Conservation (phyloP, 1,140 invertebrate genomes). For the Bombus sylvicola region DNA sequence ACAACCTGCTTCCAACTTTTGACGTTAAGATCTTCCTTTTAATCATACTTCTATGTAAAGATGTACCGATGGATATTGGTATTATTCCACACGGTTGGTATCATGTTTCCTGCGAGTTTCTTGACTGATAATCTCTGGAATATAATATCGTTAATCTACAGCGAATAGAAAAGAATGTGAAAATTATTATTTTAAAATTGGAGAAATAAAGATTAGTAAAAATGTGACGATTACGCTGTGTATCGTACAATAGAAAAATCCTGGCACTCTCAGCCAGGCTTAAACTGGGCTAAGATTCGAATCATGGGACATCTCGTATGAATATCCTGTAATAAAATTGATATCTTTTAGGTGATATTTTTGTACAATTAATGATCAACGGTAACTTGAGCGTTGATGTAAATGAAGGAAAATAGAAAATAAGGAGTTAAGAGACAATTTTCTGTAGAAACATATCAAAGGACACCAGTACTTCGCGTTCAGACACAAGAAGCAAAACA, state of each 20-base stretch:
- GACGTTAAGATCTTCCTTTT: neutral
- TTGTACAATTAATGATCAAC: neutral
- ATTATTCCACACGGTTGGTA: neutral
- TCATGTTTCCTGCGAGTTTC: neutral
- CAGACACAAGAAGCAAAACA: constrained; percentile 31
- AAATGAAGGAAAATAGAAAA: neutral
- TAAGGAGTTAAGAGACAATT: constrained; percentile 3
- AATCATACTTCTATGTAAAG: too few species aligned
- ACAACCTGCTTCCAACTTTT: constrained; percentile 18
- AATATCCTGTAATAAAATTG: neutral
- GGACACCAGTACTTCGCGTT: constrained; percentile 32
- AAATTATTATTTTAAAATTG: too few species aligned
- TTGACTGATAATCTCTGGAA: neutral
- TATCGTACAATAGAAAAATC: neutral
- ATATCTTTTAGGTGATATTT: neutral
- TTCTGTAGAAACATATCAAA: constrained; percentile 23
- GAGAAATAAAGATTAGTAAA: neutral
- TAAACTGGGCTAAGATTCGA: neutral
- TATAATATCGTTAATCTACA: neutral
- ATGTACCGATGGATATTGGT: neutral
- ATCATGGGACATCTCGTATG: neutral
- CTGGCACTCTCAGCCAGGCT: neutral
- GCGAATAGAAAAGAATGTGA: neutral
- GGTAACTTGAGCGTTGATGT: neutral
- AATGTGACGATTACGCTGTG: too few species aligned